Evolutionary conservation across 2,888 invertebrate genomes (phyloP).

Genomic region (Drosophila rellima): DNA sequence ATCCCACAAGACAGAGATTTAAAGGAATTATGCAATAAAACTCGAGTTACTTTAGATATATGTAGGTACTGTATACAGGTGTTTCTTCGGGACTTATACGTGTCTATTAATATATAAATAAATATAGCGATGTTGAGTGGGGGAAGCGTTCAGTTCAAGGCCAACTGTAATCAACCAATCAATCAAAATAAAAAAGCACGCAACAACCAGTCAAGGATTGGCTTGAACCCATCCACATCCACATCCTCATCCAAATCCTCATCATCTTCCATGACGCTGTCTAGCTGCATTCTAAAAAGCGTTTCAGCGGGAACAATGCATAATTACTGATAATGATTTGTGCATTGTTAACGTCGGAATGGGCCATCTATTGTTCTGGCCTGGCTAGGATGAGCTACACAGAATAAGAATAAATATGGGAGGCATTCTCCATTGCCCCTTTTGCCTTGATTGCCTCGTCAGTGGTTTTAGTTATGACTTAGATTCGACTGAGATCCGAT

Average conservation of each 20-base stretch:
- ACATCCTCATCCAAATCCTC: conserved; percentile 6
- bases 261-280: conserved; percentile 11
- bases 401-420: conserved; percentile 13
- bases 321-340: conserved; percentile 81
- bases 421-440: conserved; percentile 11
- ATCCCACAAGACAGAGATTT: background rate
- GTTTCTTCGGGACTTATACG: background rate
- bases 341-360: conserved; percentile 66
- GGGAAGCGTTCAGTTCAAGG: conserved; percentile 66
- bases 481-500: conserved; percentile 43
- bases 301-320: conserved; percentile 63
- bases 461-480: conserved; percentile 59
- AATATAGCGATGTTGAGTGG: background rate
- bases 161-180: conserved; percentile 72
- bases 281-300: conserved; percentile 17
- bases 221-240: conserved; percentile 13
- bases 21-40: conserved; percentile 12
- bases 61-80: conserved; percentile 5
- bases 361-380: conserved; percentile 68
- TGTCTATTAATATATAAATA: conserved; percentile 18
- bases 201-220: conserved; percentile 31
- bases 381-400: conserved; percentile 4
- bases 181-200: conserved; percentile 61
- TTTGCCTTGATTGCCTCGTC: conserved; percentile 51
- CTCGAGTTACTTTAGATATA: background rate